Evolutionary conservation across 2,888 invertebrate genomes (phyloP), one percentile per base, ranked within the genome.

Genomic region (Tanytarsus gracilentus): DNA sequence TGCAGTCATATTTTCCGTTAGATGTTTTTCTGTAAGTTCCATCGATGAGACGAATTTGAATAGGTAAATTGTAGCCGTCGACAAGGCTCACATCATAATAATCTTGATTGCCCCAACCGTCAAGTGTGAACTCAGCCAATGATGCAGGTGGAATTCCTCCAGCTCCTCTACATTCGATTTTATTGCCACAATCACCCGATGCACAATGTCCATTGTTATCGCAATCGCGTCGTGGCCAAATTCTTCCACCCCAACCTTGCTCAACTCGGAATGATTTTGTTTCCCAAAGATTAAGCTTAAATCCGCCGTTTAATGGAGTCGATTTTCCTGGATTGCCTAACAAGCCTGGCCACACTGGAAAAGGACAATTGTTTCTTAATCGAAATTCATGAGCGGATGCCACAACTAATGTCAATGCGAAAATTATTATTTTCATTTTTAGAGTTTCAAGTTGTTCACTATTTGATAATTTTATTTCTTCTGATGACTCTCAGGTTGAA

Each of bases 11-110:
- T 29, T 68, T 62, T 16, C 69, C 65, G 4, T 67, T 68, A 56
- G 66, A 65, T 4, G 70, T 67, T 36, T 61, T 39, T 21, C 27
- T 39, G 14, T 18, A 59, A 52, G 18, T 27, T 61, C 14, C 27
- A 50, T 23, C 25, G 11, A 49, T 26, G 18, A 61, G 63, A 64
- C 67, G 66, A 62, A 72, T 71, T 53, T 65, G 62, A 8, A 69
- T 68, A 56, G 69, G 66, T 6, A 74, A 62, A 64, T 76, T 77
- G 69, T 72, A 77, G 4, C 77, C 78, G 67, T 78, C 77, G 14
- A 77, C 77, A 30, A 76, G 66, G 16, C 75, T 75, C 60, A 78
- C 68, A 64, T 77, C 77, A 66, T 78, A 78, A 67, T 70, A 76
- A 66, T 77, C 76, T 61, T 69, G 65, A 29, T 71, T 70, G 44